phyloP scores from a whole-genome alignment of 2,888 invertebrate genomes.

The Acrocera orbiculus region DNA sequence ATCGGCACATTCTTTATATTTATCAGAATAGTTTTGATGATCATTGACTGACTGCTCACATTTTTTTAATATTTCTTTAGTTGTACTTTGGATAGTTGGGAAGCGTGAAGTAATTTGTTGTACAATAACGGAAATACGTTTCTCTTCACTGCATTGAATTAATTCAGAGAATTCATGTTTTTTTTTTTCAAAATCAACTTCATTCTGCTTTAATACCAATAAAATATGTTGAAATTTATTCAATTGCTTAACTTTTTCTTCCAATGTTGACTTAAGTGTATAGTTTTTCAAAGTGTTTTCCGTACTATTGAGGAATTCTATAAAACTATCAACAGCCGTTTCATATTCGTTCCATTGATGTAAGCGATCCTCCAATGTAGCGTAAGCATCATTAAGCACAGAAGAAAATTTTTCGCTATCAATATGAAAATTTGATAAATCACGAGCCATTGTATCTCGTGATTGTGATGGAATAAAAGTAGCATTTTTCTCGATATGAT shows the following conservation, averaged over 20 bases:
- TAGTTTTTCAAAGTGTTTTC: constrained; percentile 76
- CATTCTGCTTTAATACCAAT: constrained; percentile 66
- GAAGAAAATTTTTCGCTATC: constrained; percentile 69
- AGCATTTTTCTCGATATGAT: constrained; percentile 52
- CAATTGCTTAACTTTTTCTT: constrained; percentile 79
- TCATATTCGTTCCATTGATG: constrained; percentile 89
- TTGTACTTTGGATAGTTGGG: constrained; percentile 74
- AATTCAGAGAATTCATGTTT: constrained; percentile 72
- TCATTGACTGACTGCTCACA: constrained; percentile 76
- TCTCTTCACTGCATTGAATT: constrained; percentile 69
- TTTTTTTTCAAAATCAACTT: constrained; percentile 71
- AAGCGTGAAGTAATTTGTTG: constrained; percentile 81
- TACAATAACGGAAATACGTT: constrained; percentile 68
- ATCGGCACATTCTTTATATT: constrained; percentile 66
- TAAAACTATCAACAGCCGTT: constrained; percentile 59
- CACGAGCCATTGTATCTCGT: constrained; percentile 69
- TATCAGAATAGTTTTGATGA: constrained; percentile 61
- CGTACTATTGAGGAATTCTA: constrained; percentile 70
- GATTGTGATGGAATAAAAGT: constrained; percentile 60
- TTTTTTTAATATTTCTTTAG: constrained; percentile 79
- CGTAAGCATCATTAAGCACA: constrained; percentile 58
- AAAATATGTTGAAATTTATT: constrained; percentile 75
- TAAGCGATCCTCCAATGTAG: constrained; percentile 64
- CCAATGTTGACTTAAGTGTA: constrained; percentile 60
- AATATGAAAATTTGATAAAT: constrained; percentile 58